phyloP scores from a whole-genome alignment of 2,113 vertebrate species.

The Oncorhynchus mykiss region DNA sequence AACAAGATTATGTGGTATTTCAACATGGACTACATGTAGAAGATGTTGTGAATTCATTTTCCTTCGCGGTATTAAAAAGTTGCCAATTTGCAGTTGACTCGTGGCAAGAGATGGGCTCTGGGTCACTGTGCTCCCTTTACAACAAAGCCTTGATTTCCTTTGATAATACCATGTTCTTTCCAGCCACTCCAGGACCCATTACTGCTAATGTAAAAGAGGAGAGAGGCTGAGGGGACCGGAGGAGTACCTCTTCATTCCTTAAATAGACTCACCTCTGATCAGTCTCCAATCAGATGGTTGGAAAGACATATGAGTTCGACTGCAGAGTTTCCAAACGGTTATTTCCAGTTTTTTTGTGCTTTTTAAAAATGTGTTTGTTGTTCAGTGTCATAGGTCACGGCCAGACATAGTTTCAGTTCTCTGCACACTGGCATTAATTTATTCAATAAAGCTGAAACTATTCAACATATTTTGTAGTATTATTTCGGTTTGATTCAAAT shows the following conservation, averaged over 20 bases:
- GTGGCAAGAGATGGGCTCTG: background rate
- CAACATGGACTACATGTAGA: slow-evolving; percentile 1
- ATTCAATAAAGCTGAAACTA: no score
- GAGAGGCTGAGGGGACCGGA: slow-evolving; percentile 9
- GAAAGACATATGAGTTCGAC: no score
- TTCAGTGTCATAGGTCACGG: no score
- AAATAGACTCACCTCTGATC: no score
- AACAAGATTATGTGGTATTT: background rate
- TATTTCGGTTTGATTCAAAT: no score
- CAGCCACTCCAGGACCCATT: slow-evolving; percentile 32
- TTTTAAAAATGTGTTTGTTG: no score
- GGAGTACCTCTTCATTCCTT: background rate
- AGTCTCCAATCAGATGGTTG: no score
- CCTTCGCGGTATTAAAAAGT: slow-evolving; percentile 8
- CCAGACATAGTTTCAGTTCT: no score
- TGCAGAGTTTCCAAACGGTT: no score
- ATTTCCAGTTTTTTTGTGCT: no score
- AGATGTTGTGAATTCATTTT: slow-evolving; percentile 4
- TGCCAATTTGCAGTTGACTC: slow-evolving; percentile 29
- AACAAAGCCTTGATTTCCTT: slow-evolving; percentile 32
- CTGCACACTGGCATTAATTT: no score
- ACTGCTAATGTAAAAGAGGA: slow-evolving; percentile 10
- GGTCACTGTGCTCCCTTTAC: slow-evolving; percentile 41
- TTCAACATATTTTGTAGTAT: no score
- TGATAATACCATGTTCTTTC: slow-evolving; percentile 21